A percentile compares a stretch with the other conserved stretches of the same genome.
Conservation (phyloP, 2,797 vertebrate genomes). For the Picus viridis region DNA sequence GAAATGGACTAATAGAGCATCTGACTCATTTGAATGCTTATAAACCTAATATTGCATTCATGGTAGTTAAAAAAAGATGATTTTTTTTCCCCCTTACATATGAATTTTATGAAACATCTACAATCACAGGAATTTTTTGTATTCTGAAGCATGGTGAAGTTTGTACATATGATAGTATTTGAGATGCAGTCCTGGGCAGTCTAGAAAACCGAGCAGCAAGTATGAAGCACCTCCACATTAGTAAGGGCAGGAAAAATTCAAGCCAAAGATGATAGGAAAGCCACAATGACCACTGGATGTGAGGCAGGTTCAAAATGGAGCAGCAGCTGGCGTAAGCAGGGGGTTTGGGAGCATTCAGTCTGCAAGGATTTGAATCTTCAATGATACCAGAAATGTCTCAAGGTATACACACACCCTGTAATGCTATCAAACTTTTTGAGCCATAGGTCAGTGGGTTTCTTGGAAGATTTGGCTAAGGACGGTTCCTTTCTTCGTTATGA, state of each 20-base stretch:
- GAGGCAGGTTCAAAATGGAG: background rate
- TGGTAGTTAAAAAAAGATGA: background rate
- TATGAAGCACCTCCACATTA: background rate
- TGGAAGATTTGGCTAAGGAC: background rate
- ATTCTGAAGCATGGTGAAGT: background rate
- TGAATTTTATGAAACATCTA: background rate
- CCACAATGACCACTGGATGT: background rate
- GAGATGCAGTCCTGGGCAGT: background rate
- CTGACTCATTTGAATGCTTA: conserved; percentile 44
- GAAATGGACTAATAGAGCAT: conserved; percentile 20
- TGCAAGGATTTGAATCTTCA: background rate
- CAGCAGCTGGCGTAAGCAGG: background rate
- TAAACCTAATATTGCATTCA: conserved; percentile 6
- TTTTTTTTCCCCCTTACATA: background rate
- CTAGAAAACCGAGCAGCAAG: background rate
- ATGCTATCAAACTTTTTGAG: background rate
- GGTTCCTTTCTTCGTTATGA: background rate
- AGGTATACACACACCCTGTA: background rate
- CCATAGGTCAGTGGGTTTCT: background rate
- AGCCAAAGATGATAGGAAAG: background rate
- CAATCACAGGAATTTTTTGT: background rate
- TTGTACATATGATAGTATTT: background rate
- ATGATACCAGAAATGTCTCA: background rate
- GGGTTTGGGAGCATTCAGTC: background rate
- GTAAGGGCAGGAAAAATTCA: background rate